These are phyloP conservation scores for Leguminivora glycinivorella DNA, from an alignment of 1,140 invertebrate species.

Conservation along the genomic window DNA sequence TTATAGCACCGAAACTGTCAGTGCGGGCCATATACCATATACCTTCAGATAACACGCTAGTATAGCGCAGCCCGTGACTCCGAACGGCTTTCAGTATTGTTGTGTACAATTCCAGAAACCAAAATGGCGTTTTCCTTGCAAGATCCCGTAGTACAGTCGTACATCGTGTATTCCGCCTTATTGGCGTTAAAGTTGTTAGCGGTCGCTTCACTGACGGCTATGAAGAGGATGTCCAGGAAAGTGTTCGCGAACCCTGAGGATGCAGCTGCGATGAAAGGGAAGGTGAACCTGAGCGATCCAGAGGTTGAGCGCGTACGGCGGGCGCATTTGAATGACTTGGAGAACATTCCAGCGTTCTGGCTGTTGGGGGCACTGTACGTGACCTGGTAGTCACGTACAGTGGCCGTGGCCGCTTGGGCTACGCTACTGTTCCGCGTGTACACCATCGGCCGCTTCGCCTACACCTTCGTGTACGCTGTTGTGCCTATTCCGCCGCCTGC, in stretches of 20 bases:
- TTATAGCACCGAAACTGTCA: too few relatives aligned
- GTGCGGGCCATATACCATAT: slow-evolving; percentile 1
- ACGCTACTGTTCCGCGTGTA: slow-evolving; percentile 81
- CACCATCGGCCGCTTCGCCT: slow-evolving; percentile 80
- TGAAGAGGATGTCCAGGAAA: slow-evolving; percentile 64
- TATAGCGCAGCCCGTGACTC: background rate
- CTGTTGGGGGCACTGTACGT: slow-evolving; percentile 82
- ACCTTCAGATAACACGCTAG: background rate
- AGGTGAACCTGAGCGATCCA: slow-evolving; percentile 76
- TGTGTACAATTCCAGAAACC: background rate
- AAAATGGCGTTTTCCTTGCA: slow-evolving; percentile 57
- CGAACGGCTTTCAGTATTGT: background rate
- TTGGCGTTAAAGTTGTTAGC: slow-evolving; percentile 79
- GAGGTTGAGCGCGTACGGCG: slow-evolving; percentile 79
- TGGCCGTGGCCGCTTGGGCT: slow-evolving; percentile 78
- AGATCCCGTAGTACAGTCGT: slow-evolving; percentile 72
- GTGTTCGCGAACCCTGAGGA: slow-evolving; percentile 60
- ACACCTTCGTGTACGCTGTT: slow-evolving; percentile 83
- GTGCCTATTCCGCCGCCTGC: slow-evolving; percentile 59
- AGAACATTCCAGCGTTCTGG: slow-evolving; percentile 86
- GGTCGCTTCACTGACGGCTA: slow-evolving; percentile 74
- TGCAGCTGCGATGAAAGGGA: slow-evolving; percentile 50
- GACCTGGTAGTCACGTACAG: too few relatives aligned
- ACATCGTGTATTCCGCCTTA: slow-evolving; percentile 77
- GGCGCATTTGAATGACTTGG: slow-evolving; percentile 87